These are phyloP conservation scores for Hydrozoanthus tunicans DNA, from an alignment of 64 coral and sea anemone species.

Conservation along the genomic window DNA sequence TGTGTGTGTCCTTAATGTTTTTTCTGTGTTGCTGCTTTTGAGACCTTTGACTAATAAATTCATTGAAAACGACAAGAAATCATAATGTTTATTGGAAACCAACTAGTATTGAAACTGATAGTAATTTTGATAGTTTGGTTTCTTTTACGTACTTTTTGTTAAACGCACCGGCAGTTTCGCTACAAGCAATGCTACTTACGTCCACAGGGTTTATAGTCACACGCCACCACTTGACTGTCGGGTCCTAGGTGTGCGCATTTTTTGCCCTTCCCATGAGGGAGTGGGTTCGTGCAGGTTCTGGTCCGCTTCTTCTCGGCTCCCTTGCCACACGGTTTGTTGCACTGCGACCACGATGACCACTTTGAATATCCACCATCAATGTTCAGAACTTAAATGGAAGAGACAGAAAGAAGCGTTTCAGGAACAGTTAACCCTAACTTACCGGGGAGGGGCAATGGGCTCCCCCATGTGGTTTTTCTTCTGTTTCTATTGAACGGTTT, in stretches of 20 bases:
- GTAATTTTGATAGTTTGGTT: too few relatives aligned
- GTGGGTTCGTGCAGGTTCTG: slow-evolving; percentile 47
- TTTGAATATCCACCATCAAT: slow-evolving; percentile 24
- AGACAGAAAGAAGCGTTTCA: background rate
- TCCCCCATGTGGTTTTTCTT: too few relatives aligned
- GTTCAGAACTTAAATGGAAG: background rate
- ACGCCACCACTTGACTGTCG: background rate
- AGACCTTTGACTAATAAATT: too few relatives aligned
- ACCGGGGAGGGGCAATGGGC: too few relatives aligned
- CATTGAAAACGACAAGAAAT: too few relatives aligned
- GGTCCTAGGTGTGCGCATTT: slow-evolving; percentile 15
- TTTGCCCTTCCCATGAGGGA: slow-evolving; percentile 17
- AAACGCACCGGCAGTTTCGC: too few relatives aligned
- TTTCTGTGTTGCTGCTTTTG: too few relatives aligned
- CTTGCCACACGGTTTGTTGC: slow-evolving; percentile 30
- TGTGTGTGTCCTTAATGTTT: too few relatives aligned
- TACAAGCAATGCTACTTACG: background rate
- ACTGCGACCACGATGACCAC: slow-evolving; percentile 20
- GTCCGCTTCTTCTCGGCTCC: background rate
- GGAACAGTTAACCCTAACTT: background rate
- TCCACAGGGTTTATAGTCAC: slow-evolving; percentile 7
- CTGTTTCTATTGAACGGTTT: too few relatives aligned
- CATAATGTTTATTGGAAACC: too few relatives aligned
- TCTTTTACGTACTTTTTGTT: too few relatives aligned
- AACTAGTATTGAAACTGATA: too few relatives aligned